phyloP scores from a whole-genome alignment of 2,888 invertebrate genomes.

The Neuroscelio doddi region DNA sequence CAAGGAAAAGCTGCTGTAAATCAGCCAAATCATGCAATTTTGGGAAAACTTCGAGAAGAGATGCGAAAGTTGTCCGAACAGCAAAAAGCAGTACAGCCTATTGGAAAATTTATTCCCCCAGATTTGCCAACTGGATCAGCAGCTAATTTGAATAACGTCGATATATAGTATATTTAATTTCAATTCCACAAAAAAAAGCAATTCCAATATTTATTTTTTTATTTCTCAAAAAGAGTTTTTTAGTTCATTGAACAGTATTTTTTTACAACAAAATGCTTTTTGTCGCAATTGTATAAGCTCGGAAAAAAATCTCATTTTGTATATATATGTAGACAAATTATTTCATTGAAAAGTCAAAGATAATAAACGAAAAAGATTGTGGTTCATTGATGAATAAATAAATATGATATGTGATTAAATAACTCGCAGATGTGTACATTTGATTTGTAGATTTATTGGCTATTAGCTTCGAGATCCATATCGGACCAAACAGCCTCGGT shows the following conservation, averaged over 20 bases:
- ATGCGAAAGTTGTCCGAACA: constrained; percentile 84
- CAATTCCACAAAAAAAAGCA: no score
- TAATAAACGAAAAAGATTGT: neutral
- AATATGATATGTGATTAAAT: neutral
- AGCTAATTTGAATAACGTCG: constrained; percentile 85
- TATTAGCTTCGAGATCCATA: constrained; percentile 75
- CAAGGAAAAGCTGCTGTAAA: constrained; percentile 91
- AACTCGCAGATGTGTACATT: neutral
- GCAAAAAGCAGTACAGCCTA: constrained; percentile 73
- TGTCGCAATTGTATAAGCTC: no score
- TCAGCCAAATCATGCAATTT: constrained; percentile 92
- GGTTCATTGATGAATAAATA: neutral
- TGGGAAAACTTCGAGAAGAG: constrained; percentile 87
- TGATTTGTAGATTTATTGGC: constrained; percentile 57
- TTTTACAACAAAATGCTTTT: no score
- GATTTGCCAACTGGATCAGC: constrained; percentile 81
- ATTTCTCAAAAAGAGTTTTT: no score
- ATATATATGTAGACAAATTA: no score
- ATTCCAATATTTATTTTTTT: no score
- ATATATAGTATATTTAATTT: constrained; percentile 73
- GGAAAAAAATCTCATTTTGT: no score
- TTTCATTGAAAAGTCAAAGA: no score
- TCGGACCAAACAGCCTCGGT: constrained; percentile 78
- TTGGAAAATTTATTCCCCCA: constrained; percentile 78
- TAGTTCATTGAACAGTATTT: no score